Evolutionary conservation across 2,888 invertebrate genomes (phyloP).

Genomic region (Diabrotica balteata): DNA sequence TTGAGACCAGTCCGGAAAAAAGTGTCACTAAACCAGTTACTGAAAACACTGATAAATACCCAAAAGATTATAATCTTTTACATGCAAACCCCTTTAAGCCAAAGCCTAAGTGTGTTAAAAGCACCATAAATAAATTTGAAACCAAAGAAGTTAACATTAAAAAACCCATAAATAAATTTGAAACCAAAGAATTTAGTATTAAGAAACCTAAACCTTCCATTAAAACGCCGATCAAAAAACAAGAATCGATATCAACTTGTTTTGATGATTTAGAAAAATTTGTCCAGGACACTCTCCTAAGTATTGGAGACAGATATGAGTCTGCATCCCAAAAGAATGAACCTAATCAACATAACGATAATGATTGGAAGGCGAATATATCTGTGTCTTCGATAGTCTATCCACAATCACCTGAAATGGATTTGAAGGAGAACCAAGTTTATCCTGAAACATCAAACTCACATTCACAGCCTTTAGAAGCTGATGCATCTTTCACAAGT

Average conservation of each 20-base stretch:
- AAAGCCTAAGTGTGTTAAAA: not conserved
- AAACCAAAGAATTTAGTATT: conserved; percentile 31
- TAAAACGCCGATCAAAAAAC: conserved; percentile 17
- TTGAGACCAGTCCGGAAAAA: conserved; percentile 46
- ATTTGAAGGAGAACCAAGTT: too few species aligned
- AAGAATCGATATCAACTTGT: conserved; percentile 37
- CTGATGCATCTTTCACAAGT: not conserved
- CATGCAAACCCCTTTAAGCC: not conserved
- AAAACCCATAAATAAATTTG: conserved; percentile 42
- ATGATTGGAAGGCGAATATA: conserved; percentile 47
- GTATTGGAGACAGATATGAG: conserved; percentile 40
- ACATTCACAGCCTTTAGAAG: not conserved
- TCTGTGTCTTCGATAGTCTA: conserved; percentile 48
- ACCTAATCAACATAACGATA: conserved; percentile 31
- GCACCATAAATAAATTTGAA: not conserved
- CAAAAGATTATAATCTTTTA: not conserved
- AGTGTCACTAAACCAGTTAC: conserved; percentile 12
- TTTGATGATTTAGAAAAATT: conserved; percentile 48
- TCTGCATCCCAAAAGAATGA: conserved; percentile 20
- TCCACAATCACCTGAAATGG: conserved; percentile 16
- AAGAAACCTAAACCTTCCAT: conserved; percentile 29
- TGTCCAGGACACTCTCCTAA: conserved; percentile 43
- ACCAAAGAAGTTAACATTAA: conserved; percentile 39
- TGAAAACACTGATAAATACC: conserved; percentile 1
- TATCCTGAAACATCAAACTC: too few species aligned